Conservation (phyloP, 1,140 invertebrate species). For the Achatina immaculata region DNA sequence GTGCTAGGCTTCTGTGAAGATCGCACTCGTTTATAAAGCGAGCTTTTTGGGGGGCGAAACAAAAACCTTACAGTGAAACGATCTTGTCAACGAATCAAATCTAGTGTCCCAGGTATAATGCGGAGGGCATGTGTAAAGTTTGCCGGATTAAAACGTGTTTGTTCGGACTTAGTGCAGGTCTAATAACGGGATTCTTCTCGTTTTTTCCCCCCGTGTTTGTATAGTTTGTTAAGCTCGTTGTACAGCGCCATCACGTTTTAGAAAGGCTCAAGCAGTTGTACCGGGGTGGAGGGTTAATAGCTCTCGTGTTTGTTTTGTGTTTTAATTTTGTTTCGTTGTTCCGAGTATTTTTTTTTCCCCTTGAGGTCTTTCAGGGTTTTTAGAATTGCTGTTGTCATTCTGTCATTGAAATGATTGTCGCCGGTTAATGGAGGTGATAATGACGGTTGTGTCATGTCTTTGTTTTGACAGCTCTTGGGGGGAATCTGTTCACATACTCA, state of each 20-base stretch:
- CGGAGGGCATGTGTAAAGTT: constrained; percentile 3
- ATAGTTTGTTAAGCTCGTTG: not conserved
- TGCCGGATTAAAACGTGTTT: constrained; percentile 22
- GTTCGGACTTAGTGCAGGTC: constrained; percentile 10
- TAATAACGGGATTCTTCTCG: not conserved
- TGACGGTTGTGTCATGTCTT: not conserved
- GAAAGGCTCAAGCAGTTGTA: not conserved
- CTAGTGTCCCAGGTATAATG: constrained; percentile 12
- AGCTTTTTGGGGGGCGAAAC: constrained; percentile 27
- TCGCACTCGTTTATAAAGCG: constrained; percentile 5
- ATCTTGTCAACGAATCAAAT: constrained; percentile 16
- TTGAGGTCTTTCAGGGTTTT: not conserved
- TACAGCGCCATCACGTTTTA: not conserved
- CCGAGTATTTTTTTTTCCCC: too few relatives aligned
- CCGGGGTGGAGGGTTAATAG: not conserved
- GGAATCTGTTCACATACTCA: not conserved
- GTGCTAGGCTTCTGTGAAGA: not conserved
- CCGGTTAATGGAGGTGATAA: not conserved
- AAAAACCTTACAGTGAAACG: constrained; percentile 25
- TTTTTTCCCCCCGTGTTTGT: constrained; percentile 1
- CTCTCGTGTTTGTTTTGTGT: constrained; percentile 5
- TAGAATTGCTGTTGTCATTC: constrained; percentile 3
- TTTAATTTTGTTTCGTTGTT: constrained; percentile 19
- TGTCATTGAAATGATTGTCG: not conserved
- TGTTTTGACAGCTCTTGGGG: not conserved